Conservation (phyloP, 1,140 invertebrate species). For the Megalopta genalis region DNA sequence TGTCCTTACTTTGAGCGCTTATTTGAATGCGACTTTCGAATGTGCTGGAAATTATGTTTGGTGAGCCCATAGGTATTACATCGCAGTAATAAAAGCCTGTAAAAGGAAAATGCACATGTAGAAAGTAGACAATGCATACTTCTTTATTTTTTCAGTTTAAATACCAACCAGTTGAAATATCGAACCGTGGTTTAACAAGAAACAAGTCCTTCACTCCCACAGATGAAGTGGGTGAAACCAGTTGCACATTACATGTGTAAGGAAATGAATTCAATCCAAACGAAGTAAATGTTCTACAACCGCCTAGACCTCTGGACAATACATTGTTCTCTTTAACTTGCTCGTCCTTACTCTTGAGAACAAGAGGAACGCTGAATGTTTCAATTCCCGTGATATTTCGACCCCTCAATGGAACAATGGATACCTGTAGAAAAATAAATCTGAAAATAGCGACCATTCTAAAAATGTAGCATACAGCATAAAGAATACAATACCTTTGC, state of each 20-base stretch:
- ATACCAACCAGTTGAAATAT: constrained; percentile 76
- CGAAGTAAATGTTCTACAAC: constrained; percentile 73
- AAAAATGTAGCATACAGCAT: not conserved
- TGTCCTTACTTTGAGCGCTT: constrained; percentile 73
- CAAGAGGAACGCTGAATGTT: constrained; percentile 75
- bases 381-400: constrained; percentile 77
- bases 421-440: constrained; percentile 57
- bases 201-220: constrained; percentile 77
- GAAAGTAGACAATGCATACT: not conserved
- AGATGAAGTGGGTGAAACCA: constrained; percentile 64
- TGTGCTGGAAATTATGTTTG: constrained; percentile 71
- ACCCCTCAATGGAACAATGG: constrained; percentile 70
- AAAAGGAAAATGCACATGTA: constrained; percentile 27
- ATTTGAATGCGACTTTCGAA: constrained; percentile 72
- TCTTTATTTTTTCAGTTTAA: not conserved
- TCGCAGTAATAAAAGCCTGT: constrained; percentile 78
- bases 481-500: constrained; percentile 63
- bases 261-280: constrained; percentile 74
- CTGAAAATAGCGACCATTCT: not conserved
- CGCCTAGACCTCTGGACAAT: constrained; percentile 75
- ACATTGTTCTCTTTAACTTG: constrained; percentile 77
- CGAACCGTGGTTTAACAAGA: constrained; percentile 77
- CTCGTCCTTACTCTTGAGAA: constrained; percentile 76
- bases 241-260: constrained; percentile 77
- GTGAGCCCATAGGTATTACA: constrained; percentile 74